Evolutionary conservation across 2,797 vertebrate genomes (phyloP).

Genomic region (Melanitta fusca): DNA sequence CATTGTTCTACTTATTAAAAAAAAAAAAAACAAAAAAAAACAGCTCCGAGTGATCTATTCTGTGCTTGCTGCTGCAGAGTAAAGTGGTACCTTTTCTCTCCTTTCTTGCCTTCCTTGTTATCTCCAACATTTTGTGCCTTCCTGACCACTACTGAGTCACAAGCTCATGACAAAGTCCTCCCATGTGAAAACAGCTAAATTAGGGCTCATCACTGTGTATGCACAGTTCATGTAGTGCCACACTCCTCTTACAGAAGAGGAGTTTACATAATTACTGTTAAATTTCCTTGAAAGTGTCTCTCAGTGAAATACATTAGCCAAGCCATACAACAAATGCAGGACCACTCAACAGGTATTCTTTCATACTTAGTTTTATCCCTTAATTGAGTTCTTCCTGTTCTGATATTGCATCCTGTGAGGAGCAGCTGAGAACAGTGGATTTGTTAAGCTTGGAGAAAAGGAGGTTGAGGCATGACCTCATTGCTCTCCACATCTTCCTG

Average conservation of each 20-base stretch:
- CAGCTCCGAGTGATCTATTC: not conserved
- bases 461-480: not conserved
- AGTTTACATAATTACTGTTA: not conserved
- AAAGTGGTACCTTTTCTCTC: not conserved
- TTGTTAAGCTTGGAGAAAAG: not conserved
- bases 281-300: not conserved
- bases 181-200: not conserved
- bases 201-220: not conserved
- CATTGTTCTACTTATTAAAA: not conserved
- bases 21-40: not conserved
- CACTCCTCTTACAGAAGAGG: not conserved
- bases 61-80: not conserved
- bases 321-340: not conserved
- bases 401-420: not conserved
- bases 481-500: not conserved
- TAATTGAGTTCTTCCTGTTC: not conserved
- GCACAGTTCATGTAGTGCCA: not conserved
- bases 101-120: not conserved
- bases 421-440: not conserved
- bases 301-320: not conserved
- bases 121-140: not conserved
- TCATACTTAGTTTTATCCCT: not conserved
- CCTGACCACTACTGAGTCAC: not conserved
- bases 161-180: not conserved
- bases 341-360: not conserved